Conservation (phyloP, 2,797 vertebrate species). For the Phataginus tetradactyla region DNA sequence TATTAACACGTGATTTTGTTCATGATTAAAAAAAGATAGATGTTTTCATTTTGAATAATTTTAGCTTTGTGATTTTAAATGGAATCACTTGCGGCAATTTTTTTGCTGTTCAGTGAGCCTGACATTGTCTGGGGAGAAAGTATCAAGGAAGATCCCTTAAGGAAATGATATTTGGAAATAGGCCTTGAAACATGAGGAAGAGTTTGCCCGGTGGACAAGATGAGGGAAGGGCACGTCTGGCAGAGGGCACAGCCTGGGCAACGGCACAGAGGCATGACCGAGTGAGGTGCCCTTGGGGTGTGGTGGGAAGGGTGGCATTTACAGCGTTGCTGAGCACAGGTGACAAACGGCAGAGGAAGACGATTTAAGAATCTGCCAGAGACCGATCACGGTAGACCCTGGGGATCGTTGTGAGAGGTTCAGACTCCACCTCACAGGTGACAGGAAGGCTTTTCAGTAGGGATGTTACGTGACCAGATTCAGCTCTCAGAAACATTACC, state of each 20-base stretch:
- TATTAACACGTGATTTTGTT: not conserved
- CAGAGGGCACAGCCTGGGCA: rapidly evolving
- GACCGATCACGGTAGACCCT: not conserved
- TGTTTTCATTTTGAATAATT: not conserved
- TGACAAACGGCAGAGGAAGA: rapidly evolving
- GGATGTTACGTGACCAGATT: too few species aligned
- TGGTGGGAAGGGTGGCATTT: rapidly evolving
- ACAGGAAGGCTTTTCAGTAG: not conserved
- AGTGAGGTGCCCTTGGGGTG: not conserved
- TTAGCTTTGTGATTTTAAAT: not conserved
- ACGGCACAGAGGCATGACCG: rapidly evolving
- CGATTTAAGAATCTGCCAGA: not conserved
- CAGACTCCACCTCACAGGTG: not conserved
- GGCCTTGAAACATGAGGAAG: not conserved
- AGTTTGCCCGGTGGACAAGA: not conserved
- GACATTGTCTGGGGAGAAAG: not conserved
- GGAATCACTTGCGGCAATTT: not conserved
- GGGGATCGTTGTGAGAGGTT: rapidly evolving
- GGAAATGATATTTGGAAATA: not conserved
- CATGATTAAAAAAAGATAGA: not conserved
- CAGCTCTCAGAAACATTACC: not conserved
- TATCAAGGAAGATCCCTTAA: too few species aligned
- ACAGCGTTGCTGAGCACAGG: not conserved
- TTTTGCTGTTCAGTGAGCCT: not conserved
- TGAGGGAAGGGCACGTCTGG: rapidly evolving